Base-by-base conservation (phyloP, 2,797 vertebrate species). In the Etheostoma nigrum region DNA sequence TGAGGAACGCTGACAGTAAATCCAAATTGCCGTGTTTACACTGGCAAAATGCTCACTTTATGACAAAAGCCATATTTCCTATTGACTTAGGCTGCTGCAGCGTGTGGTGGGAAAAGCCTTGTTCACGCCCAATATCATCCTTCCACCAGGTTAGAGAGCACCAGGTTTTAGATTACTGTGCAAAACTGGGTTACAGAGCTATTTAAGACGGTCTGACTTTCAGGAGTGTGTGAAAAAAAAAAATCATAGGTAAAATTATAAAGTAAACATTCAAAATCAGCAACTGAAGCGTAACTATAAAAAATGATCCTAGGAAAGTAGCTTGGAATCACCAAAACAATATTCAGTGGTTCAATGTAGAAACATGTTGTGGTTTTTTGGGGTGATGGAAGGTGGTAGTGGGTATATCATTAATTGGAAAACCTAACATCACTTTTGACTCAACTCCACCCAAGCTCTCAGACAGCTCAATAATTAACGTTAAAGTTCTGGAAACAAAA, bases 361-460 rank as follows among this genome's bases (percentile, higher is more conserved):
- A 44, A 5, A 54, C 12, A 23, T 44, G 36, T 48, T 45, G 53
- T 69, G 68, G 61, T 69, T 74, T 65, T 53, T 11, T 13, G 36
- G 4, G 49, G 6, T 15, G 25, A 44, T 45, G 23, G 1, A 16
- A 27, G 30, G 9, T 36, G 40, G 40, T 6, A 11, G 73, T 3
- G 18, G 15, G 4, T n/a, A 40, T 40, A n/a, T 36, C 57, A 65
- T 67, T 44, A 16, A 25, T 30, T 9, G 33, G 25, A 74, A 72
- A 65, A 40, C 54, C 54, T 74, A 27, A 1, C 48, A 49, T 72
- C 6, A 73, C 42, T 42, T 44, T 16, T 25, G 54, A 76, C 52
- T 64, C 33, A 33, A 48, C 51, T 73, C 51, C 23, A 0, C 62
- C 27, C 52, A 58, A 54, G 1, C 3, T 30, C 23, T 40, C 11